A percentile compares a stretch with the other conserved stretches of the same genome.
phyloP scores from a whole-genome alignment of 2,888 invertebrate species.

The Eilema griseolum region DNA sequence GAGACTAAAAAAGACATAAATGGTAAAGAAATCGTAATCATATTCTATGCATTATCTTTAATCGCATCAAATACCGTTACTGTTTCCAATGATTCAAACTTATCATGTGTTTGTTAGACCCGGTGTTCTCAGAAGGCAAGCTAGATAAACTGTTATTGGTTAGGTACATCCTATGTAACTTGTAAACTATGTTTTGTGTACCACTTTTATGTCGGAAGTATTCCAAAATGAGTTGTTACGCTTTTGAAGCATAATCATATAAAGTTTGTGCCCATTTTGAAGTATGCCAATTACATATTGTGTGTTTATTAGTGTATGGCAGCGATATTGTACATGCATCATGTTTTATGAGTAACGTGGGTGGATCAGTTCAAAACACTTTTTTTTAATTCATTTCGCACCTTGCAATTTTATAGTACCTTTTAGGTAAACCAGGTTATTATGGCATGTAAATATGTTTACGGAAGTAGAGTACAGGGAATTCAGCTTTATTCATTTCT shows the following conservation, averaged over 20 bases:
- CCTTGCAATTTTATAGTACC: slow-evolving; percentile 14
- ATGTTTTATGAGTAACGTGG: slow-evolving; percentile 16
- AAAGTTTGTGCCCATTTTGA: slow-evolving; percentile 1
- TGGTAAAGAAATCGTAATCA: neutral
- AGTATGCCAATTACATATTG: neutral
- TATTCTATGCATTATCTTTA: neutral
- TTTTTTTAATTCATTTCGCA: slow-evolving; percentile 21
- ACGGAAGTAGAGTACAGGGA: slow-evolving; percentile 16
- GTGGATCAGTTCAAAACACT: slow-evolving; percentile 11
- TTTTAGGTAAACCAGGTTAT: slow-evolving; percentile 22
- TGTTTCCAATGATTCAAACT: neutral
- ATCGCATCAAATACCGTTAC: neutral
- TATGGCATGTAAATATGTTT: slow-evolving; percentile 24
- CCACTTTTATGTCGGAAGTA: slow-evolving; percentile 3
- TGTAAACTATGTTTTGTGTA: neutral
- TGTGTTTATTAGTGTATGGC: neutral
- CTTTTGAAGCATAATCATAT: neutral
- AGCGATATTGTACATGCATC: slow-evolving; percentile 9
- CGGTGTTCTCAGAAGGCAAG: neutral
- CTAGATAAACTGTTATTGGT: neutral
- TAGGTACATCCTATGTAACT: neutral
- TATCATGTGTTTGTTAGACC: neutral
- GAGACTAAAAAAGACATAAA: neutral
- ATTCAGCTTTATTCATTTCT: neutral
- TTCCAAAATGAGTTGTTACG: neutral